Evolutionary conservation across 2,888 invertebrate species (phyloP), one percentile per base, ranked within the genome.

Genomic region (Latheticus oryzae): DNA sequence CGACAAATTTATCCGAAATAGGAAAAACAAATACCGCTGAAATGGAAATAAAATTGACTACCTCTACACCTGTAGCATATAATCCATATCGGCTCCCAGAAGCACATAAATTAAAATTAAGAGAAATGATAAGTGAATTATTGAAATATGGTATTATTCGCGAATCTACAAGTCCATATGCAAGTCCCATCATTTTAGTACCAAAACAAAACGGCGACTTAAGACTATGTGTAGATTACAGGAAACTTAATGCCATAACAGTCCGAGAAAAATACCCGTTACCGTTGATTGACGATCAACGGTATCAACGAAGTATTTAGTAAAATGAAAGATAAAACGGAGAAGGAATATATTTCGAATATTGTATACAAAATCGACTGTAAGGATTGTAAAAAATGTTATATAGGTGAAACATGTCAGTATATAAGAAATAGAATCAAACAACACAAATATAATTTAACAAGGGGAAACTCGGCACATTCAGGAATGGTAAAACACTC

Each of bases 231-330:
- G 24, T 24, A 3, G 24, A 24, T 24, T 24, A 24, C n/a, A 35
- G 71, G 1, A 53, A 57, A 11, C 37, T 73, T 13, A 72, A 73
- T 43, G 64, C 63, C 42, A 53, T 64, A 5, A 69, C 65, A 4
- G 47, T 67, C 15, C 62, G 58, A 33, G 66, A 71, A 33, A 62
- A 68, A 11, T 71, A 62, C 30, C 67, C 69, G 1, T n/a, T 62
- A 1, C 71, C 70, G 1, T 13, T 71, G 3, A 68, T 72, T n/a
- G 69, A 71, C 15, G 71, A 71, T 28, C 62, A 68, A n/a, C n/a
- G n/a, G n/a, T n/a, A n/a, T n/a, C n/a, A n/a, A n/a, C n/a, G n/a
- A n/a, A n/a, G n/a, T n/a, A n/a, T n/a, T n/a, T n/a, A n/a, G n/a
- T n/a, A n/a, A n/a, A n/a, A n/a, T n/a, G n/a, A n/a, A n/a, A n/a